phyloP scores from a whole-genome alignment of 2,888 invertebrate genomes.

The Dasysyrphus tricinctus region DNA sequence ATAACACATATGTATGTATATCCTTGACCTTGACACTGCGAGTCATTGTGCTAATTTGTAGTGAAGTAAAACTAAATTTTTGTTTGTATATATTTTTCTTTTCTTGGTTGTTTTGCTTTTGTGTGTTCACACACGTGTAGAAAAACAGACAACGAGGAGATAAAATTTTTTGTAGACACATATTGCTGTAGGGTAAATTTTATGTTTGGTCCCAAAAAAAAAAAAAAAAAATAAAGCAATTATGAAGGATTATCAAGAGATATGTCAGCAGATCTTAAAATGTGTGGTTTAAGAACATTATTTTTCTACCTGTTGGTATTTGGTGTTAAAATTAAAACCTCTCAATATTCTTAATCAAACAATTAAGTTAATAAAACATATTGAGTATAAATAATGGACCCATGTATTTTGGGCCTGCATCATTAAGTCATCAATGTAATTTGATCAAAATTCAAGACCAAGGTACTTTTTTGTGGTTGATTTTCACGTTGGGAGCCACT shows the following conservation, averaged over 20 bases:
- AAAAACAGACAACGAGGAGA: neutral
- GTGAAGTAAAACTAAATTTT: conserved; percentile 38
- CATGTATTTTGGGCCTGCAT: too few relatives aligned
- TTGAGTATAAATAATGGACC: too few relatives aligned
- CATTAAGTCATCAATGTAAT: too few relatives aligned
- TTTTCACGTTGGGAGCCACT: too few relatives aligned
- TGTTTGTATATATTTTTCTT: neutral
- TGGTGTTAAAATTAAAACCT: neutral
- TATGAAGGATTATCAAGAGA: conserved; percentile 6
- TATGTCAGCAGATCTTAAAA: neutral
- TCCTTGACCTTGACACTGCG: conserved; percentile 47
- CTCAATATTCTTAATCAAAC: neutral
- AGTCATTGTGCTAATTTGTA: conserved; percentile 48
- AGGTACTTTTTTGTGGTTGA: neutral
- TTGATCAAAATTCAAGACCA: too few relatives aligned
- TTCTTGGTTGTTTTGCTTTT: neutral
- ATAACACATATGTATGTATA: neutral
- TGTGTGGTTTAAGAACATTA: neutral
- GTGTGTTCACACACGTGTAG: conserved; percentile 11
- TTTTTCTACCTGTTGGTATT: conserved; percentile 9
- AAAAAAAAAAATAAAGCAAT: conserved; percentile 1
- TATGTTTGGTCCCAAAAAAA: neutral
- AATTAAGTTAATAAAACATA: neutral
- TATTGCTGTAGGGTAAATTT: conserved; percentile 5
- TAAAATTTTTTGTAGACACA: conserved; percentile 25